Conservation (phyloP, 1,140 invertebrate species). For the Adoxophyes honmai region DNA sequence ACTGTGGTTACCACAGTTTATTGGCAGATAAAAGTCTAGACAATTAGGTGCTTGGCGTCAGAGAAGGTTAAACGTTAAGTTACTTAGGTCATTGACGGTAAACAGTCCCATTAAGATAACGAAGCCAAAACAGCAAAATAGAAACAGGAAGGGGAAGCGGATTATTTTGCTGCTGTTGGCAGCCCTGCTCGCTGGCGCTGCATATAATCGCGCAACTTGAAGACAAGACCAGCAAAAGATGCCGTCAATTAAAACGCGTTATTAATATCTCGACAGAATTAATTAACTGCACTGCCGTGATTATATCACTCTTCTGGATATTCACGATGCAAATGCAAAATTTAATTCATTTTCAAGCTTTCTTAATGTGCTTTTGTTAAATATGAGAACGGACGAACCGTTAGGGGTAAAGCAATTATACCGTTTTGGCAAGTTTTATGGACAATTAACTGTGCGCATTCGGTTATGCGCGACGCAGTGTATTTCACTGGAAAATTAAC, state of each 20-base stretch:
- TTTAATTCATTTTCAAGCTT: slow-evolving; percentile 12
- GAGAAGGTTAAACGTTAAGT: too few species aligned
- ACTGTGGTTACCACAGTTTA: too few species aligned
- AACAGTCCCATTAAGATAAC: background rate
- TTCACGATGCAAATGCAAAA: slow-evolving; percentile 21
- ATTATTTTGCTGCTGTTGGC: slow-evolving; percentile 2
- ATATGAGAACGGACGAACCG: too few species aligned
- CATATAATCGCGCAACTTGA: slow-evolving; percentile 32
- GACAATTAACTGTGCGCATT: too few species aligned
- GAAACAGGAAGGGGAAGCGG: background rate
- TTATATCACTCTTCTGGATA: slow-evolving; percentile 28
- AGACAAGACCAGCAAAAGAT: slow-evolving; percentile 30
- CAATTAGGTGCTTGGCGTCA: too few species aligned
- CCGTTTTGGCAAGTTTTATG: too few species aligned
- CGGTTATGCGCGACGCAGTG: too few species aligned
- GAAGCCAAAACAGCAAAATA: background rate
- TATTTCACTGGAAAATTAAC: too few species aligned
- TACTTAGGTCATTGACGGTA: background rate
- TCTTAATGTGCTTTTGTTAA: too few species aligned
- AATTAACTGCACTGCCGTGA: slow-evolving; percentile 29
- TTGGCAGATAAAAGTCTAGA: too few species aligned
- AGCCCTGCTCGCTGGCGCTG: slow-evolving; percentile 16
- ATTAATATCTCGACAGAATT: slow-evolving; percentile 34
- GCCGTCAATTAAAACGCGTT: slow-evolving; percentile 31
- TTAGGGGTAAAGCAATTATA: too few species aligned